Base-by-base conservation (phyloP, 2,113 vertebrate genomes). In the Chionis minor region DNA sequence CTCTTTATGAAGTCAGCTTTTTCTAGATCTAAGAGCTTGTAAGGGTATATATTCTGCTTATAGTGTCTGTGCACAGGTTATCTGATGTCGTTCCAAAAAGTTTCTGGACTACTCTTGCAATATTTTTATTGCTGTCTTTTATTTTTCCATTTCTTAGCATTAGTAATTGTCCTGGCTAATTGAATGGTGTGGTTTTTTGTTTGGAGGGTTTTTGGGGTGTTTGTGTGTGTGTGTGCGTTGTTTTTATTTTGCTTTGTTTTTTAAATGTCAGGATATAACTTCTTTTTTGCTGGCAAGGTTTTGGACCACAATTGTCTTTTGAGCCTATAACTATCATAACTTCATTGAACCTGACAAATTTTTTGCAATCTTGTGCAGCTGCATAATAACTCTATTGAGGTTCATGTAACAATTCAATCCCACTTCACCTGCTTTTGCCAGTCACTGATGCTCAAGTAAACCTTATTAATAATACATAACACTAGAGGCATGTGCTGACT, bases 171-270 rank as follows among this genome's bases (percentile, higher is more conserved):
- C 7, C 14, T 62, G 7, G 6, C 6, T 83, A n/a, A 14, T 71
- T 81, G 21, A 86, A 40, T 16, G 4, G 10, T 22, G 20, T 5
- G 0, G 0, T 79, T 71, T 44, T 44, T 44, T 38, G 38, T 38
- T 38, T 38, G 38, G 38, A 38, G 6, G 0, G 0, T 79, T 71
- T 44, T 44, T 44, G 44, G 44, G 42, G 6, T 0, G 0, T 79
- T 67, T 47, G 8, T 42, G 6, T 30, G 17, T 24, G 33, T 44
- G 24, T 4, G 19, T 56, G 20, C 4, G 18, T 19, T 17, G 3
- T n/a, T 49, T 52, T 33, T 42, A 3, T 42, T 14, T 42, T 66
- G 8, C 51, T n/a, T 17, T 8, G n/a, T 27, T 9, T 9, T 30
- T 62, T 20, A 40, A 56, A 19, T 30, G 18, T 42, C 13, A 26